Percentiles rank a stretch among this genome's conserved stretches.
These are phyloP conservation scores for Scomber japonicus DNA, from an alignment of 2,113 vertebrate genomes.

Conservation along the genomic window DNA sequence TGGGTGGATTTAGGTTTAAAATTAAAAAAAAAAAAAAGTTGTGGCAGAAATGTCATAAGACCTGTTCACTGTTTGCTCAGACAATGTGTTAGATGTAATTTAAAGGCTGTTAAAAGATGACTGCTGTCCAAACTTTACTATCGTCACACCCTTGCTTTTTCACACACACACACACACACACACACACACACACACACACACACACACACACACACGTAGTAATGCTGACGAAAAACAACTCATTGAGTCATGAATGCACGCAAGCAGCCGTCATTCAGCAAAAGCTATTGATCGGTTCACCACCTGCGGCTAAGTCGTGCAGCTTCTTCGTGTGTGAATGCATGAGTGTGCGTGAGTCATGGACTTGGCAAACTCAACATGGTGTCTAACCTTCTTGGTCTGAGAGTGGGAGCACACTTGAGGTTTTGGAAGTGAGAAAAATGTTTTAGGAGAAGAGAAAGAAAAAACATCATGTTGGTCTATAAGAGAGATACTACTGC, in stretches of 20 bases:
- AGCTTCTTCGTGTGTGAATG: not conserved
- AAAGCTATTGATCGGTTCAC: constrained; percentile 53
- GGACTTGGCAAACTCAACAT: constrained; percentile 42
- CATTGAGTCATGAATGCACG: constrained; percentile 26
- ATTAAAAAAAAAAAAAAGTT: constrained; percentile 22
- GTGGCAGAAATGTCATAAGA: constrained; percentile 5
- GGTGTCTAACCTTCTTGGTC: constrained; percentile 11
- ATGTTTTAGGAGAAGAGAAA: not conserved
- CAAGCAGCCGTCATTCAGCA: constrained; percentile 39
- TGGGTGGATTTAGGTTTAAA: constrained; percentile 42
- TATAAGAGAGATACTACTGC: not conserved
- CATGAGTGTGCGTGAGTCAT: constrained; percentile 46
- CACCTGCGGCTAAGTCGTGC: constrained; percentile 46
- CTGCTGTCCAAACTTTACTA: not conserved
- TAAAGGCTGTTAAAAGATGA: constrained; percentile 23
- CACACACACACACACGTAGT: not conserved
- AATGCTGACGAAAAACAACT: constrained; percentile 6
- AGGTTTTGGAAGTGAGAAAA: constrained; percentile 1
- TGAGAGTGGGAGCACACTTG: constrained; percentile 2
- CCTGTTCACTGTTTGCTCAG: constrained; percentile 2
- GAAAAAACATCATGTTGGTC: not conserved
- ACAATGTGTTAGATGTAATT: constrained; percentile 18
- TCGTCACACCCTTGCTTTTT: constrained; percentile 16
- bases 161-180: not conserved
- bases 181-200: too few species aligned